phyloP scores from a whole-genome alignment of 2,113 vertebrate genomes.

The Cryptoleucopteryx plumbea region DNA sequence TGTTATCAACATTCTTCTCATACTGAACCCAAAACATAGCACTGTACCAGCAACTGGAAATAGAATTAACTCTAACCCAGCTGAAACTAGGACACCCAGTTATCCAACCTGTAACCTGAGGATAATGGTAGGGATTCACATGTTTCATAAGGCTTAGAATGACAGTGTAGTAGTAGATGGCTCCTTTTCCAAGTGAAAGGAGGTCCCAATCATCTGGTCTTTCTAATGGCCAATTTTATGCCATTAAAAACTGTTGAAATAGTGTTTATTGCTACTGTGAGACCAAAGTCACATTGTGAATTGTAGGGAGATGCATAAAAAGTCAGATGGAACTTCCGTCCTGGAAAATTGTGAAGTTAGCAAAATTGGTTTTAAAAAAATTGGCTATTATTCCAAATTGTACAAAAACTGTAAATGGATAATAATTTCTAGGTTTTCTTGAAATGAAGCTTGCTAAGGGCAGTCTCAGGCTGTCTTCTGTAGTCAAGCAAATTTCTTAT shows the following conservation, averaged over 20 bases:
- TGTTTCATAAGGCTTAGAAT: neutral
- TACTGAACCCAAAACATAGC: too few species aligned
- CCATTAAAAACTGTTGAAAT: neutral
- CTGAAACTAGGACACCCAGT: neutral
- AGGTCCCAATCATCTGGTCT: neutral
- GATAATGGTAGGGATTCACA: neutral
- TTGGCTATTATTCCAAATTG: neutral
- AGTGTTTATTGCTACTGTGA: neutral
- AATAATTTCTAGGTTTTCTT: neutral
- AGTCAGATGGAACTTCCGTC: neutral
- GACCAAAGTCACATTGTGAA: neutral
- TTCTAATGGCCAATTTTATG: neutral
- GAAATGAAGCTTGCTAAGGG: neutral
- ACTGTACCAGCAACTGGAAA: too few species aligned
- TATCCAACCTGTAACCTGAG: neutral
- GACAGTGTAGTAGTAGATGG: neutral
- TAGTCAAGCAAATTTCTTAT: slow-evolving; percentile 20
- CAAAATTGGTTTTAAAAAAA: neutral
- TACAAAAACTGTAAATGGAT: neutral
- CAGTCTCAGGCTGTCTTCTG: neutral
- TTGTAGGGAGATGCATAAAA: neutral
- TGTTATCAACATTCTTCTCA: too few species aligned
- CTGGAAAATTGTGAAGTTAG: neutral
- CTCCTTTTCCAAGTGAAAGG: neutral
- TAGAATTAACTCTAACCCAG: too few species aligned